Evolutionary conservation across 2,113 vertebrate genomes (phyloP).

Genomic region (Bubo scandiacus): DNA sequence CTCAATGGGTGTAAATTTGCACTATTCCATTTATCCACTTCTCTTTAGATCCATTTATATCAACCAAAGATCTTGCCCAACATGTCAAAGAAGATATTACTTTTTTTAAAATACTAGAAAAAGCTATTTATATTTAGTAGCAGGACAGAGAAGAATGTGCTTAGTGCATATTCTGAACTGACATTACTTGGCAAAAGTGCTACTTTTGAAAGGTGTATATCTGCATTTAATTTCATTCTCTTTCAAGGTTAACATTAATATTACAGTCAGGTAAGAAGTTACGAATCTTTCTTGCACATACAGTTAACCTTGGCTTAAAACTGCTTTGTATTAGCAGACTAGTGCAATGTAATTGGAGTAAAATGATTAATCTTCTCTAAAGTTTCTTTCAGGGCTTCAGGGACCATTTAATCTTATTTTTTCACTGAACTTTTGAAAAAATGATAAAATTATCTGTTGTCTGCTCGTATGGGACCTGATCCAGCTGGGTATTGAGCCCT

Average conservation of each 20-base stretch:
- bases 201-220: not conserved
- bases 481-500: not conserved
- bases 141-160: not conserved
- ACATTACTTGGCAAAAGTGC: not conserved
- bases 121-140: not conserved
- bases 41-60: not conserved
- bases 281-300: not conserved
- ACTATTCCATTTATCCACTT: not conserved
- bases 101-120: not conserved
- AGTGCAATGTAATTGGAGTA: not conserved
- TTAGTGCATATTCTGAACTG: not conserved
- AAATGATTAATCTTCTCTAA: not conserved
- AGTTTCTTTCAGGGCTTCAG: constrained; percentile 6
- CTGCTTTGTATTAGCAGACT: not conserved
- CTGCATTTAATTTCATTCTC: not conserved
- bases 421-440: not conserved
- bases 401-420: not conserved
- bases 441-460: not conserved
- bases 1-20: not conserved
- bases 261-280: constrained; percentile 8
- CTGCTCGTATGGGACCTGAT: not conserved
- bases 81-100: not conserved
- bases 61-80: not conserved
- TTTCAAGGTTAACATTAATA: not conserved
- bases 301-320: constrained; percentile 27